Conservation (phyloP, 2,888 invertebrate species). For the Oligia strigilis region DNA sequence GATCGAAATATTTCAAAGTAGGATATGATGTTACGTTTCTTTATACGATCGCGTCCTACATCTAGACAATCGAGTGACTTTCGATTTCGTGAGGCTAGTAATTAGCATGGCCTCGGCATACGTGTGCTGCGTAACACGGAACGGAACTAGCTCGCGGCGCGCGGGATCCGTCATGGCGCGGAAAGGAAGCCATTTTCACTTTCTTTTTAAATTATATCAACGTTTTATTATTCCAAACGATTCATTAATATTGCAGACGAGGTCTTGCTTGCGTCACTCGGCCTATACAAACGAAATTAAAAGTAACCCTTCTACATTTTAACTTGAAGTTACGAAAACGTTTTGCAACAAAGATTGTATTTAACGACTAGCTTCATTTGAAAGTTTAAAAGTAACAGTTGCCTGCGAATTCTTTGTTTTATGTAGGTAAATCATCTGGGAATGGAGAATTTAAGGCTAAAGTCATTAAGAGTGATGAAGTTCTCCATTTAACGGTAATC, state of each 20-base stretch:
- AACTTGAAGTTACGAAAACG: constrained; percentile 60
- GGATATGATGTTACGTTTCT: constrained; percentile 78
- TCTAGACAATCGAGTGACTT: constrained; percentile 82
- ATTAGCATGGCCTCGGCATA: constrained; percentile 88
- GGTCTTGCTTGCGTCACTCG: constrained; percentile 73
- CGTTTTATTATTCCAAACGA: constrained; percentile 78
- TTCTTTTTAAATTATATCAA: constrained; percentile 86
- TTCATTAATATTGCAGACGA: constrained; percentile 80
- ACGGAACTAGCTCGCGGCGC: constrained; percentile 80
- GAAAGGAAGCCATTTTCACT: constrained; percentile 85
- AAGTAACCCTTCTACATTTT: constrained; percentile 49
- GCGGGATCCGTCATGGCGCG: constrained; percentile 73
- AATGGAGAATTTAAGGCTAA: constrained; percentile 35
- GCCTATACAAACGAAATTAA: constrained; percentile 68
- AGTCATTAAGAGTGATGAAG: constrained; percentile 25
- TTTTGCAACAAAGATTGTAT: constrained; percentile 56
- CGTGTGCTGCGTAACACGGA: constrained; percentile 85
- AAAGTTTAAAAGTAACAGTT: constrained; percentile 43
- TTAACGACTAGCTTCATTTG: constrained; percentile 52
- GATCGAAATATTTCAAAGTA: constrained; percentile 66
- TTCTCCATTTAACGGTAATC: constrained; percentile 32
- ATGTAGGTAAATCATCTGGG: constrained; percentile 18
- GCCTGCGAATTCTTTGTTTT: constrained; percentile 41
- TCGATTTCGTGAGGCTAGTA: constrained; percentile 89
- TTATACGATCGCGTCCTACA: constrained; percentile 80